Evolutionary conservation across 2,888 invertebrate species (phyloP), one percentile per base, ranked within the genome.

Genomic region (Sminthurides aquaticus): DNA sequence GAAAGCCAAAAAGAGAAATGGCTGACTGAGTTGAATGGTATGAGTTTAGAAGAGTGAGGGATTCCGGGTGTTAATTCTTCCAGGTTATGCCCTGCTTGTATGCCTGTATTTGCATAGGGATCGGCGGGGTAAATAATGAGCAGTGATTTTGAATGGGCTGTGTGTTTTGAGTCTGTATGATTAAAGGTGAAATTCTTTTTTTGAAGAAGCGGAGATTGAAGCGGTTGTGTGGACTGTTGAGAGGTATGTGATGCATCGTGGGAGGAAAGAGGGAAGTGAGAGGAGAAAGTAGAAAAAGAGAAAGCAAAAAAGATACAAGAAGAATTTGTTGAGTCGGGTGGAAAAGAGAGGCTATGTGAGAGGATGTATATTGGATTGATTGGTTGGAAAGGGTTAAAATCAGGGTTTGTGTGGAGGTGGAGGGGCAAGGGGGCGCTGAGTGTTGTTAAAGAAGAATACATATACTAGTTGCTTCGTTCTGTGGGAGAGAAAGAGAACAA

Each of bases 401-500:
- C 43, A 11, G 43, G 5, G 43, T 34, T n/a, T n/a, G n/a, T n/a
- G n/a, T n/a, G n/a, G n/a, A n/a, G n/a, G n/a, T n/a, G n/a, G n/a
- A n/a, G n/a, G n/a, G n/a, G n/a, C n/a, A n/a, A n/a, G n/a, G n/a
- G n/a, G 15, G 43, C 15, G 43, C 15, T 34, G 5, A 5, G 43
- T 15, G 8, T 34, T 34, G 43, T 34, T 5, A 34, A 34, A 15
- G 15, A 34, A 34, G 43, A 11, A 34, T 34, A 34, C 43, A 34
- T 34, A 34, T 34, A 34, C 43, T 34, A 34, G 43, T 34, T 34
- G 43, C 43, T 34, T 34, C 43, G 8, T 15, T 34, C 15, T 15
- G 43, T n/a, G n/a, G n/a, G n/a, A n/a, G 52, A 52, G 52, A 52
- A 52, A 8, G 56, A 56, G 56, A 56, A 56, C n/a, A 26, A 27